phyloP scores from a whole-genome alignment of 1,140 invertebrate genomes.

The Drosophila mojavensis region DNA sequence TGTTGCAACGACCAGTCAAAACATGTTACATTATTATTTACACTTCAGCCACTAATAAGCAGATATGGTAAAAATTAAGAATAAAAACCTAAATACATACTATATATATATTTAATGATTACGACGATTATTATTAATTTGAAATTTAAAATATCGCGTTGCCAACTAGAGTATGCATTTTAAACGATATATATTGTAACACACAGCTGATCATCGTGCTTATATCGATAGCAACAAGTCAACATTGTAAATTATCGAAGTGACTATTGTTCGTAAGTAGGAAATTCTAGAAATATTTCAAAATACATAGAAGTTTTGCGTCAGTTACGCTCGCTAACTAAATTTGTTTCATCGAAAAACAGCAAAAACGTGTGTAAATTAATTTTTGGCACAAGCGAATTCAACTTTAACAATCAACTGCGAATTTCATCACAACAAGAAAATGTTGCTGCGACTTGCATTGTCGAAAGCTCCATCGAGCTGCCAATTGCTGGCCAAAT shows the following conservation, averaged over 20 bases:
- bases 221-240: conserved; percentile 13
- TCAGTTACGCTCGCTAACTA: background rate
- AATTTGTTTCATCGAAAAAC: conserved; percentile 4
- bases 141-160: background rate
- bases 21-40: too few relatives aligned
- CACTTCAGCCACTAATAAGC: background rate
- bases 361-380: background rate
- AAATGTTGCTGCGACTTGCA: conserved; percentile 65
- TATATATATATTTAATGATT: background rate
- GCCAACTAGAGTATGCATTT: background rate
- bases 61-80: too few relatives aligned
- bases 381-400: background rate
- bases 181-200: background rate
- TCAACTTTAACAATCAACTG: background rate
- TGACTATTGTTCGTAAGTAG: background rate
- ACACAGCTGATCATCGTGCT: background rate
- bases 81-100: background rate
- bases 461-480: conserved; percentile 45
- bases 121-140: background rate
- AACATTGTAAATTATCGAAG: conserved; percentile 2
- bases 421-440: conserved; percentile 69
- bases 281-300: conserved; percentile 36
- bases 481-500: conserved; percentile 47
- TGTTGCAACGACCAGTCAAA: background rate
- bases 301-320: conserved; percentile 5